Percentiles rank a stretch among this genome's conserved stretches.
Evolutionary conservation across 2,888 invertebrate species (phyloP).

Genomic region (Sycophila texana): DNA sequence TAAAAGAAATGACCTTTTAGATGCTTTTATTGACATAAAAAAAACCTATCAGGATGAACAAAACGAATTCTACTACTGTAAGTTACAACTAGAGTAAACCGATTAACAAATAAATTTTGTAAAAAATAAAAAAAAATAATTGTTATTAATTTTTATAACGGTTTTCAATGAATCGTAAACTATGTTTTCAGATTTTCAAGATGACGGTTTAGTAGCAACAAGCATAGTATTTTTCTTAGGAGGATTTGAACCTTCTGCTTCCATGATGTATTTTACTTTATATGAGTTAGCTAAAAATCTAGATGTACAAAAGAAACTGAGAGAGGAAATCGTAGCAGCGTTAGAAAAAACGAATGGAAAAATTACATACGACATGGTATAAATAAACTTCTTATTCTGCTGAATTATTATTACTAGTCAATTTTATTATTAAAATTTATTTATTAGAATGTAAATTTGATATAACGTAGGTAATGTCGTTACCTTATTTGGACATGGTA

Average conservation of each 20-base stretch:
- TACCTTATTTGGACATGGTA: constrained; percentile 67
- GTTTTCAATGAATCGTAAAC: no score
- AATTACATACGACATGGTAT: constrained; percentile 58
- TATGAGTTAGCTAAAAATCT: constrained; percentile 57
- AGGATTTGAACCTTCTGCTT: constrained; percentile 56
- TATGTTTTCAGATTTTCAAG: constrained; percentile 54
- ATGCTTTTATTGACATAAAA: constrained; percentile 75
- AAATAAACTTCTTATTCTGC: background rate
- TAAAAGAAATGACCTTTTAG: constrained; percentile 75
- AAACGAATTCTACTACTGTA: constrained; percentile 26
- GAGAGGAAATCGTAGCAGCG: constrained; percentile 51
- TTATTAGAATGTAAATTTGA: background rate
- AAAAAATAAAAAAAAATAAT: background rate
- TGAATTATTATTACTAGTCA: no score
- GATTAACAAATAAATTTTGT: background rate
- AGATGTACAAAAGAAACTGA: constrained; percentile 52
- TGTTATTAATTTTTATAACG: no score
- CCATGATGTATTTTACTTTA: constrained; percentile 47
- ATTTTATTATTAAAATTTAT: background rate
- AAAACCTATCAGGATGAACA: constrained; percentile 50
- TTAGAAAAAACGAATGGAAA: constrained; percentile 44
- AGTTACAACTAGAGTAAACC: background rate
- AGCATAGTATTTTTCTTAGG: constrained; percentile 55
- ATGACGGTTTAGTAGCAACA: constrained; percentile 53
- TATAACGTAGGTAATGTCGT: constrained; percentile 51